Conservation (phyloP, 2,888 invertebrate genomes). For the Leuctra nigra region DNA sequence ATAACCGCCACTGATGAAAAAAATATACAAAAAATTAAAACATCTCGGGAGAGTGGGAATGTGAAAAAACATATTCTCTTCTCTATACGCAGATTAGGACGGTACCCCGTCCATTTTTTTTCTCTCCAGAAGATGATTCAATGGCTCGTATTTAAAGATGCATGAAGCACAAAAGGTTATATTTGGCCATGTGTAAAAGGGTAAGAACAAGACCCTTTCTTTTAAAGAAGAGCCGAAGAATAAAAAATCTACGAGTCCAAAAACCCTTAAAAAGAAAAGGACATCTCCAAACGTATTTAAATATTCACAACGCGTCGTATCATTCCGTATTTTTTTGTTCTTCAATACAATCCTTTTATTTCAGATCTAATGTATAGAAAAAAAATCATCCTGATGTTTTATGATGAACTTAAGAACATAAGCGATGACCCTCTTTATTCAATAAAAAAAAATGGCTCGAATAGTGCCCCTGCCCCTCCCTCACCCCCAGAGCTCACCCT, state of each 20-base stretch:
- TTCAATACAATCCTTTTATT: slow-evolving; percentile 20
- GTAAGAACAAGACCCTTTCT: slow-evolving; percentile 15
- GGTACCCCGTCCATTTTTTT: slow-evolving; percentile 1
- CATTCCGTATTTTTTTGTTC: slow-evolving; percentile 21
- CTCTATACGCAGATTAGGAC: slow-evolving; percentile 9
- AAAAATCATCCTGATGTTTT: slow-evolving; percentile 21
- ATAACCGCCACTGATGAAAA: slow-evolving; percentile 15
- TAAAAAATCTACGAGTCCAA: too few species aligned
- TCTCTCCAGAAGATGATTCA: slow-evolving; percentile 19
- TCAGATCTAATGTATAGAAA: slow-evolving; percentile 22
- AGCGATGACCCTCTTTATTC: slow-evolving; percentile 22
- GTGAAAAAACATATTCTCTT: slow-evolving; percentile 34
- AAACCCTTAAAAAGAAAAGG: slow-evolving; percentile 18
- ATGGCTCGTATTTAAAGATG: slow-evolving; percentile 25
- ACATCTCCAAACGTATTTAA: slow-evolving; percentile 23
- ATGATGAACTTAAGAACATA: slow-evolving; percentile 25
- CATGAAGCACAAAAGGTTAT: slow-evolving; percentile 17
- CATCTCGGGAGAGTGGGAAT: neutral
- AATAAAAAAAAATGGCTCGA: too few species aligned
- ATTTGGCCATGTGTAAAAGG: slow-evolving; percentile 18
- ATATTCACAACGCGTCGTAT: slow-evolving; percentile 21
- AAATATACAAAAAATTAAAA: slow-evolving; percentile 14
- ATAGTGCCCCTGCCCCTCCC: neutral
- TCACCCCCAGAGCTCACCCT: neutral
- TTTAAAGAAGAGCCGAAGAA: neutral